Conservation (phyloP, 30 jellyfish, hydroid and myxozoan genomes). For the Clytia hemisphaerica region DNA sequence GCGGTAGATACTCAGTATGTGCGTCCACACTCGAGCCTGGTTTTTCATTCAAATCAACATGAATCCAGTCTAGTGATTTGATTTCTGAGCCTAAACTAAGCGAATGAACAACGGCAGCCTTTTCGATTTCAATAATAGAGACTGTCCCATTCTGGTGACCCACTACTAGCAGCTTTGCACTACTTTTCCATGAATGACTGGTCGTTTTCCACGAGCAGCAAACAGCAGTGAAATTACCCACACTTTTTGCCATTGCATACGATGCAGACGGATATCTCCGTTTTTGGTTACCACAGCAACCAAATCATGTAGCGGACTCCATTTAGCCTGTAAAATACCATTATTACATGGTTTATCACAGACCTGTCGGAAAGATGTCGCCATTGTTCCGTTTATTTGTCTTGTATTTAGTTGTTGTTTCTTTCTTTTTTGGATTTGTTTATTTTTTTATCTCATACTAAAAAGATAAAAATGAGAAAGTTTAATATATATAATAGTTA, state of each 20-base stretch:
- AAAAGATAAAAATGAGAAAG: too few species aligned
- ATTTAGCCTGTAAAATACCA: slow-evolving; percentile 21
- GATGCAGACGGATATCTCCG: slow-evolving; percentile 79
- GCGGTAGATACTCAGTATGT: too few species aligned
- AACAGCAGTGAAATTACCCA: too few species aligned
- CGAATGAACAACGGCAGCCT: slow-evolving; percentile 40
- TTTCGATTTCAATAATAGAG: slow-evolving; percentile 49
- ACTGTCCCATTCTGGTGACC: slow-evolving; percentile 56
- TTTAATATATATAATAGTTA: too few species aligned
- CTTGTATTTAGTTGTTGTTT: too few species aligned
- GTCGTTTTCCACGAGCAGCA: too few species aligned
- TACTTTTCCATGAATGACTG: slow-evolving; percentile 85
- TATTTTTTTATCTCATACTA: too few species aligned
- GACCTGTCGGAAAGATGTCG: slow-evolving; percentile 51
- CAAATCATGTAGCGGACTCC: slow-evolving; percentile 65
- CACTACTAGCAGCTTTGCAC: slow-evolving; percentile 60
- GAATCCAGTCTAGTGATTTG: slow-evolving; percentile 62
- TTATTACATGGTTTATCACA: slow-evolving; percentile 61
- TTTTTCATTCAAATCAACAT: too few species aligned
- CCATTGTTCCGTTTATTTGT: too few species aligned
- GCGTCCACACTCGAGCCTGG: too few species aligned
- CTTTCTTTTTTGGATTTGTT: too few species aligned
- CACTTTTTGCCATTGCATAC: slow-evolving; percentile 87
- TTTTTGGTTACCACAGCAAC: slow-evolving; percentile 41
- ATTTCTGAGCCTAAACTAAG: slow-evolving; percentile 20